These are phyloP conservation scores for Ammodytes marinus DNA, from an alignment of 2,113 vertebrate species.

Conservation along the genomic window DNA sequence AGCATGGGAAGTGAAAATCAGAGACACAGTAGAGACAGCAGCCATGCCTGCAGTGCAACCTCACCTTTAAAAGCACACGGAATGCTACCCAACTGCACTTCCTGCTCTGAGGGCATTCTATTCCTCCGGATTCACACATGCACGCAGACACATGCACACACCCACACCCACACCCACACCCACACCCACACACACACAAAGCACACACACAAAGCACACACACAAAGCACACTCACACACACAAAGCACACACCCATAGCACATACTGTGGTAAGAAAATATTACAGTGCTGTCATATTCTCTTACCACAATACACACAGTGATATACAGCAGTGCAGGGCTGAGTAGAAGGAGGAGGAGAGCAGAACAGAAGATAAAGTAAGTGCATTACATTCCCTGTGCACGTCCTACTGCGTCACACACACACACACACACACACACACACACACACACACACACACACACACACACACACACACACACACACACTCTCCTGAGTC, in stretches of 20 bases:
- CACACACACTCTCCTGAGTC: not conserved
- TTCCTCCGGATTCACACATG: not conserved
- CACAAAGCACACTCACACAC: too few relatives aligned
- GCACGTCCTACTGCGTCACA: slow-evolving; percentile 59
- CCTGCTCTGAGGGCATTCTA: not conserved
- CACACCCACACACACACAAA: not conserved
- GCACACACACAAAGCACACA: too few relatives aligned
- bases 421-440: slow-evolving; percentile 25
- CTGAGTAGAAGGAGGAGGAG: slow-evolving; percentile 30
- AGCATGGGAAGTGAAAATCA: not conserved
- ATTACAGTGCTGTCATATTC: too few relatives aligned
- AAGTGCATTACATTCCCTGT: slow-evolving; percentile 54
- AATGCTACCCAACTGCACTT: too few relatives aligned
- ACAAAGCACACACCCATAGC: too few relatives aligned
- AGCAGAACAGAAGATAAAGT: slow-evolving; percentile 2
- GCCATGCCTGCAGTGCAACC: slow-evolving; percentile 10
- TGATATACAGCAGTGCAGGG: not conserved
- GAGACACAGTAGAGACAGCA: slow-evolving; percentile 11
- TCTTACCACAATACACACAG: too few relatives aligned
- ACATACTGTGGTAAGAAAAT: too few relatives aligned
- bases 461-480: not conserved
- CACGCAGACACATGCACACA: slow-evolving; percentile 16
- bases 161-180: slow-evolving; percentile 13
- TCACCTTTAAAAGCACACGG: slow-evolving; percentile 9
- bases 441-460: slow-evolving; percentile 7